These are phyloP conservation scores for Diplogasteroides magnus DNA, from an alignment of 1,140 invertebrate genomes.

Conservation along the genomic window DNA sequence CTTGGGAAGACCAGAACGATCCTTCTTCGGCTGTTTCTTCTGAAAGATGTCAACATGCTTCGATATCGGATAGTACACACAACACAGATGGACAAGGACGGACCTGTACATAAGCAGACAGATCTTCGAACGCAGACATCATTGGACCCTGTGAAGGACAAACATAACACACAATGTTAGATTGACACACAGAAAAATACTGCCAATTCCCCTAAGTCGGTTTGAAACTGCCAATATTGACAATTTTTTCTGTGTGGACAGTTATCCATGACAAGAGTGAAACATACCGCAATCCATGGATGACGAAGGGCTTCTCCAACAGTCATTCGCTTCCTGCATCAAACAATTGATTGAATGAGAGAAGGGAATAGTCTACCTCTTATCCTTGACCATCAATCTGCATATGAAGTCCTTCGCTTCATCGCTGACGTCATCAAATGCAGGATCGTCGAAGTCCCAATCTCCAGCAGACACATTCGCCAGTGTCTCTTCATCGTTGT, in stretches of 20 bases:
- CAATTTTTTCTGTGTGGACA: too few species aligned
- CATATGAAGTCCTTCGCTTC: conserved; percentile 87
- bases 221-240: too few species aligned
- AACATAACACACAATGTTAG: conserved; percentile 4
- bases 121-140: conserved; percentile 34
- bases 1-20: conserved; percentile 20
- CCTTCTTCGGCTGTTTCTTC: conserved; percentile 27
- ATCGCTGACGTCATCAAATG: conserved; percentile 81
- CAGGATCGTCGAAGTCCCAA: conserved; percentile 90
- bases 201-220: too few species aligned
- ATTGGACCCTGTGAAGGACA: conserved; percentile 29
- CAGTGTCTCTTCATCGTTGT: conserved; percentile 92
- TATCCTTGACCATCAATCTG: conserved; percentile 79
- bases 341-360: conserved; percentile 33
- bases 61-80: background rate
- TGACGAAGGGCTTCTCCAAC: conserved; percentile 29
- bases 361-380: conserved; percentile 67
- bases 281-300: conserved; percentile 30
- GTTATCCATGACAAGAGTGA: background rate
- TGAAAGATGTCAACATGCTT: conserved; percentile 1
- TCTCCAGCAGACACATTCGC: conserved; percentile 88
- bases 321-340: conserved; percentile 20
- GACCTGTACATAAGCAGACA: conserved; percentile 36
- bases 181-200: conserved; percentile 1
- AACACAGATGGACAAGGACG: conserved; percentile 4